Percentiles rank a stretch among this genome's conserved stretches.
phyloP scores from a whole-genome alignment of 1,140 invertebrate species.

The Habropoda laboriosa region DNA sequence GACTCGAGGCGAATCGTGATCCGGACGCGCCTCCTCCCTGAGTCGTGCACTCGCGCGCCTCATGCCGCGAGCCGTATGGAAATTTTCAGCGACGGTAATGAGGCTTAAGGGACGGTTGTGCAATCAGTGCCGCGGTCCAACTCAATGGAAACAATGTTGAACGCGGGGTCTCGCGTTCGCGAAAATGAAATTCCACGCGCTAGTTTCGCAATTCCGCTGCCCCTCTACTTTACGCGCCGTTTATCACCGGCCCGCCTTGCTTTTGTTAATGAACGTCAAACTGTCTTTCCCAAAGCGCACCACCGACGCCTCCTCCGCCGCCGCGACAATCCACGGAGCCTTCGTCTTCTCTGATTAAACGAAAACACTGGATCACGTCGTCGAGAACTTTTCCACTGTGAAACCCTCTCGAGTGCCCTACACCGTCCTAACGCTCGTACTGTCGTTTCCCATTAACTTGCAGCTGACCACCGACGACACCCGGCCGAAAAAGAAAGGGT shows the following conservation, averaged over 20 bases:
- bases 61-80: slow-evolving; percentile 23
- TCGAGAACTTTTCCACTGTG: slow-evolving; percentile 25
- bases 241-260: slow-evolving; percentile 51
- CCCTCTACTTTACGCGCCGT: not conserved
- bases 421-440: too few relatives aligned
- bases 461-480: not conserved
- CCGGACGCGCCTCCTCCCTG: slow-evolving; percentile 21
- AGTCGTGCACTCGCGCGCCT: slow-evolving; percentile 3
- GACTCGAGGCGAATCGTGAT: slow-evolving; percentile 40
- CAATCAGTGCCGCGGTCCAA: slow-evolving; percentile 47
- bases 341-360: not conserved
- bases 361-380: slow-evolving; percentile 16
- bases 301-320: not conserved
- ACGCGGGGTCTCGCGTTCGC: not conserved
- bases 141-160: slow-evolving; percentile 33
- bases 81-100: slow-evolving; percentile 54
- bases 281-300: slow-evolving; percentile 9
- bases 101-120: slow-evolving; percentile 46
- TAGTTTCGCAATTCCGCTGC: slow-evolving; percentile 37
- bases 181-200: slow-evolving; percentile 60
- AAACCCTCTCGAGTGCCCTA: not conserved
- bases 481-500: too few relatives aligned
- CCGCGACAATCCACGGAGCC: not conserved
- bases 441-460: not conserved
- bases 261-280: slow-evolving; percentile 61